These are phyloP conservation scores for Drosophila quinaria DNA, from an alignment of 2,888 invertebrate species.

Conservation along the genomic window DNA sequence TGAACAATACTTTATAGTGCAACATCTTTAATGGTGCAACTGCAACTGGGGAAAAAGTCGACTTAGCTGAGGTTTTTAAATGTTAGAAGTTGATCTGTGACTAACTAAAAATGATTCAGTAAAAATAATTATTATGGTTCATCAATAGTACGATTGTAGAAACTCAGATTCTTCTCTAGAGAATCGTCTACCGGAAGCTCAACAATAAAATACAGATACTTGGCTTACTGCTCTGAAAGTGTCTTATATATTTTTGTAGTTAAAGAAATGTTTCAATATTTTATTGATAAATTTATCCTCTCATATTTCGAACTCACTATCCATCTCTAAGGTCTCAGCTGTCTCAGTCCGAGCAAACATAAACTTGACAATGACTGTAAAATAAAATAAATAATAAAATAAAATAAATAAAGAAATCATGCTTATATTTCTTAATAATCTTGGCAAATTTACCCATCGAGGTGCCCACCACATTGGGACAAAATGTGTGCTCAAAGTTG, in stretches of 20 bases:
- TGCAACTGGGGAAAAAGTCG: neutral
- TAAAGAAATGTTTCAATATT: neutral
- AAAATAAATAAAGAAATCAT: neutral
- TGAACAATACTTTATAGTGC: neutral
- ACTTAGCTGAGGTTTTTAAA: neutral
- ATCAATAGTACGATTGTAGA: neutral
- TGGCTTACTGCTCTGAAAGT: neutral
- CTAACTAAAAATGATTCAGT: neutral
- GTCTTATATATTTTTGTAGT: neutral
- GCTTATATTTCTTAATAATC: no score
- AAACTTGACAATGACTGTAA: constrained; percentile 55
- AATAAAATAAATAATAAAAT: no score
- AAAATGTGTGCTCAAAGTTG: constrained; percentile 36
- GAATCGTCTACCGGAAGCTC: neutral
- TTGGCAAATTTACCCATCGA: constrained; percentile 38
- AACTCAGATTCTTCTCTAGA: neutral
- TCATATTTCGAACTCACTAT: neutral
- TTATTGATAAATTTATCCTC: neutral
- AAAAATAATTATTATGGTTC: neutral
- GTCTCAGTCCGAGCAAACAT: neutral
- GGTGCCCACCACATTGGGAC: constrained; percentile 53
- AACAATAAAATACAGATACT: neutral
- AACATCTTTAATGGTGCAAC: neutral
- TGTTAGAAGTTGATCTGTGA: neutral
- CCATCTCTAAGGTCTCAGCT: neutral